Evolutionary conservation across 1,140 invertebrate species (phyloP), one percentile per base, ranked within the genome.

Genomic region (Nixonia krombeini): DNA sequence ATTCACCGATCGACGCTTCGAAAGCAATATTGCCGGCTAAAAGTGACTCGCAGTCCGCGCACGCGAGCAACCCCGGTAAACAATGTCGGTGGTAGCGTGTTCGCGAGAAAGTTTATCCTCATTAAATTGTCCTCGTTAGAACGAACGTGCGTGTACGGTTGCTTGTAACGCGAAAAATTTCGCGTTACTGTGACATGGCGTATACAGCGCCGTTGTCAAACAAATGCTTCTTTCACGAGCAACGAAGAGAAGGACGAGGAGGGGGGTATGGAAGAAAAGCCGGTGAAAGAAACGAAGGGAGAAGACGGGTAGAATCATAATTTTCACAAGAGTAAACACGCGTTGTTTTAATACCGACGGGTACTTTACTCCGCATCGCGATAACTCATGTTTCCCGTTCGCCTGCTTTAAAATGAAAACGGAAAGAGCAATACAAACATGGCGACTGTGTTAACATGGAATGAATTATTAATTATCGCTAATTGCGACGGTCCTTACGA

Each of bases 311-410:
- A 12, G 15, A 37, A 37, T n/a, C 35, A 37, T 37, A 37, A 37
- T 37, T 37, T 37, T 13, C 35, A 37, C 35, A 37, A 37, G 35
- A 37, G 16, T 17, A 37, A 37, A 37, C 35, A 37, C 35, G 12
- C 35, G 35, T 37, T 37, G 35, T 37, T 37, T 37, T 37, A 37
- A 37, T 37, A 9, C 35, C 35, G 35, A 4, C 35, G 35, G 35
- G 35, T 37, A 37, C 35, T 37, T 37, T 37, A 37, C 15, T 37
- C 35, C 35, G 35, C 35, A 37, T 37, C 35, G 8, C 15, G 35
- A 37, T 37, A 37, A 37, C 35, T 37, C 35, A 15, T 37, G 35
- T 37, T 37, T 37, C 15, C 12, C 35, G 15, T 37, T 12, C 35
- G 16, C 15, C 35, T 33, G 12, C 35, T 37, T 12, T 17, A 12